A percentile compares a stretch with the other conserved stretches of the same genome.
These are phyloP conservation scores for Ariolimax columbianus DNA, from an alignment of 2,888 invertebrate genomes.

Conservation along the genomic window DNA sequence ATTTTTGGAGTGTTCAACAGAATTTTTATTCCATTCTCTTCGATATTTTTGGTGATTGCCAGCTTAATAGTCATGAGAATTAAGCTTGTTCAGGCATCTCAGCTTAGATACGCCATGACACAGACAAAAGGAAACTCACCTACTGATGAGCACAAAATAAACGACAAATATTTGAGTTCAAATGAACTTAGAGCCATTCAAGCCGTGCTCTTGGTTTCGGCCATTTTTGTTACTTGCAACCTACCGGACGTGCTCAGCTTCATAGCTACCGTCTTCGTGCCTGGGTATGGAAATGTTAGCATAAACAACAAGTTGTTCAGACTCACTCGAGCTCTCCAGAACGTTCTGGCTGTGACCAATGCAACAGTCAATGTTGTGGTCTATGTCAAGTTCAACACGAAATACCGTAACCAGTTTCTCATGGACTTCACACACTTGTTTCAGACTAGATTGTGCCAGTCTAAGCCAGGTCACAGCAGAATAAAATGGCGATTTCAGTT, in stretches of 20 bases:
- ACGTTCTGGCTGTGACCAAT: constrained; percentile 3
- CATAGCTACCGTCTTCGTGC: no score
- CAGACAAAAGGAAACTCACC: background rate
- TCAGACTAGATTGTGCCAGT: no score
- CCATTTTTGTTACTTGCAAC: constrained; percentile 20
- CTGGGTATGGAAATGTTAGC: background rate
- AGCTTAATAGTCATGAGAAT: constrained; percentile 7
- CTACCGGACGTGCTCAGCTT: background rate
- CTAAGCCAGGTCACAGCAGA: no score
- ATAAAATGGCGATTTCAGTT: no score
- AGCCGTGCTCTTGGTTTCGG: background rate
- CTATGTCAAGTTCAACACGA: background rate
- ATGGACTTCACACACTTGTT: background rate
- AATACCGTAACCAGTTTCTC: background rate
- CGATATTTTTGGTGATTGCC: background rate
- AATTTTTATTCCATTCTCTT: background rate
- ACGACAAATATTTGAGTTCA: background rate
- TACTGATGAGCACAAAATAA: background rate
- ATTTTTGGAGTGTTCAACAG: background rate
- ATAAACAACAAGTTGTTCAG: background rate
- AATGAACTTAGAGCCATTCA: constrained; percentile 2
- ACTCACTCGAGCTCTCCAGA: background rate
- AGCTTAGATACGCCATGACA: background rate
- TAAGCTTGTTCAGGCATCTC: background rate
- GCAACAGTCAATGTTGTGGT: background rate